Evolutionary conservation across 1,140 invertebrate species (phyloP).

Genomic region (Cyphomyrmex costatus): DNA sequence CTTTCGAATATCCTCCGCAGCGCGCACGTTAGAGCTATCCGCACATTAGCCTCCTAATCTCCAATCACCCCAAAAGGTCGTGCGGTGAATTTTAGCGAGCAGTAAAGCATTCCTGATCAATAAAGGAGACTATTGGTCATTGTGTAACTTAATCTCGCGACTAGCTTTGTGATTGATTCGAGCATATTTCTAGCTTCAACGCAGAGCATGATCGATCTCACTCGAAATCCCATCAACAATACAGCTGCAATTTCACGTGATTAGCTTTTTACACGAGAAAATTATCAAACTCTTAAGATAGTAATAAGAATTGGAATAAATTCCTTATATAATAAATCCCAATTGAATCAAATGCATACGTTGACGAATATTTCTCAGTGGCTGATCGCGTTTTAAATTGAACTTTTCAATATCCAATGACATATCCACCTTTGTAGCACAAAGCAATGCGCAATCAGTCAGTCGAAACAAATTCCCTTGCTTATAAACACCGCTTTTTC

Average conservation of each 20-base stretch:
- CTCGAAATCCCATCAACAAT: slow-evolving; percentile 28
- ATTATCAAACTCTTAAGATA: slow-evolving; percentile 6
- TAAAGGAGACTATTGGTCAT: slow-evolving; percentile 50
- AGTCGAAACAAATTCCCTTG: slow-evolving; percentile 66
- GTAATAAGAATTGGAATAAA: not conserved
- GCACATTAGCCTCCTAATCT: slow-evolving; percentile 57
- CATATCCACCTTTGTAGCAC: slow-evolving; percentile 5
- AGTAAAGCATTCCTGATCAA: slow-evolving; percentile 62
- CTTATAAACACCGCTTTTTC: slow-evolving; percentile 66
- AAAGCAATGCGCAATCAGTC: slow-evolving; percentile 12
- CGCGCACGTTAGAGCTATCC: not conserved
- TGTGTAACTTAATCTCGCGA: slow-evolving; percentile 67
- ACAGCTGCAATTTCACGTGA: not conserved
- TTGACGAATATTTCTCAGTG: not conserved
- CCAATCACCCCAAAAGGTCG: slow-evolving; percentile 48
- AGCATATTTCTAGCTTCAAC: slow-evolving; percentile 71
- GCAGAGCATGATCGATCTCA: slow-evolving; percentile 67
- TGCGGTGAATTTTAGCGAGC: slow-evolving; percentile 43
- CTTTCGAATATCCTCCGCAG: slow-evolving; percentile 18
- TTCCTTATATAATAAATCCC: no score
- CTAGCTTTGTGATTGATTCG: slow-evolving; percentile 76
- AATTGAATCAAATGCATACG: not conserved
- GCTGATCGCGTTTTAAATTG: slow-evolving; percentile 15
- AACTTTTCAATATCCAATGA: slow-evolving; percentile 34
- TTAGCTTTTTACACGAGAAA: slow-evolving; percentile 38